phyloP scores from a whole-genome alignment of 2,797 vertebrate genomes.

The Eulemur rubriventer region DNA sequence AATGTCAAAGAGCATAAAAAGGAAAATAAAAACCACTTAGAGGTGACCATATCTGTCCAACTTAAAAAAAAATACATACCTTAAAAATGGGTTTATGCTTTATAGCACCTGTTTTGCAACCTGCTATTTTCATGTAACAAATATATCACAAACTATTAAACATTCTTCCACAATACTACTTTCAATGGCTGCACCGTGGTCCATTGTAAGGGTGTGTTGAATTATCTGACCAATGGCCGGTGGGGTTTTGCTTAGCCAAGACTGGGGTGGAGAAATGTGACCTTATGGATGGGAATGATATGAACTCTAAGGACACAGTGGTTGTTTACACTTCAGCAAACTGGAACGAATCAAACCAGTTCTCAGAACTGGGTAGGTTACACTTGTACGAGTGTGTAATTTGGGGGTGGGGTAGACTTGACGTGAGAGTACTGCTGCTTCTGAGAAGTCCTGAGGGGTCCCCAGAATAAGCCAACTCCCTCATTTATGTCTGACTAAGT shows the following conservation, averaged over 20 bases:
- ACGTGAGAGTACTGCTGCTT: not conserved
- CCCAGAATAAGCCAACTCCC: not conserved
- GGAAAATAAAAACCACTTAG: not conserved
- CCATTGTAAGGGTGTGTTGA: not conserved
- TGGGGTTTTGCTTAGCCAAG: not conserved
- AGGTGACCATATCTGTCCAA: not conserved
- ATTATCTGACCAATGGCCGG: not conserved
- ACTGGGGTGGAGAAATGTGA: not conserved
- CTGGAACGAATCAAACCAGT: not conserved
- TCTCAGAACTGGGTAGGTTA: slow-evolving; percentile 28
- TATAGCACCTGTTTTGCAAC: not conserved
- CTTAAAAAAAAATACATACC: not conserved
- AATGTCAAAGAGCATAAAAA: not conserved
- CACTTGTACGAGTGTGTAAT: not conserved
- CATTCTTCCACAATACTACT: not conserved
- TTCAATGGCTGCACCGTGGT: not conserved
- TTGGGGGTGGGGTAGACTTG: not conserved
- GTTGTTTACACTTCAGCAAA: not conserved
- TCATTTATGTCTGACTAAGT: slow-evolving; percentile 19
- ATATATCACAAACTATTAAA: not conserved
- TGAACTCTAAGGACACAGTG: not conserved
- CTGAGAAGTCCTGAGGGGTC: slow-evolving; percentile 50
- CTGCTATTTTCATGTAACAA: not conserved
- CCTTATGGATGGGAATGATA: fast-evolving
- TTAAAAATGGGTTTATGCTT: not conserved